Base-by-base conservation (phyloP, 2,888 invertebrate genomes). In the Synergus japonicus region DNA sequence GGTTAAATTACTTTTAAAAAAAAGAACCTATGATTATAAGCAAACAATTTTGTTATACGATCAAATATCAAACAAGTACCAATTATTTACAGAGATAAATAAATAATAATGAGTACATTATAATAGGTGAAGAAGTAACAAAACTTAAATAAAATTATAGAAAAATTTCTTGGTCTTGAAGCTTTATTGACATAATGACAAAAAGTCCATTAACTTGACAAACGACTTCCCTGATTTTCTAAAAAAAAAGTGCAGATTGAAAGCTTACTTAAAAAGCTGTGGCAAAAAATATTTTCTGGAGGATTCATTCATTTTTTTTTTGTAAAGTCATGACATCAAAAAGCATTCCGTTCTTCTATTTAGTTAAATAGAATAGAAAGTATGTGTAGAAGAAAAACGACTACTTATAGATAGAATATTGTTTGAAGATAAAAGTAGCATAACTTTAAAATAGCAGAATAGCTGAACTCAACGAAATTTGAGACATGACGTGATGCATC, bases 261-360 rank as follows among this genome's bases (percentile, higher is more conserved):
- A 58, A 18, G 9, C 58, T 58, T 18, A 1, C 18, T 18, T 10
- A 18, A 9, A 9, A 58, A 18, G 9, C 3, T 3, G 9, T 58
- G n/a, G 3, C 0, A 58, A 63, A 29, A 63, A 63, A 60, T 22
- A 60, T 63, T 12, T 63, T 2, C 18, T 18, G 18, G 9, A 18
- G 9, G 18, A 58, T 58, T 63, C 29, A 63, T 63, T 63, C 12
- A 63, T 63, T 5, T 63, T 29, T 63, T 63, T 63, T 63, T 63
- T 22, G 29, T 63, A 63, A 7, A 29, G 63, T 63, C 63, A 63
- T 63, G 22, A 63, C 12, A 63, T 63, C 4, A 63, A 63, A 63
- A 63, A 63, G 13, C 12, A 22, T 29, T 22, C 12, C 12, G 29
- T 10, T 63, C 13, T 12, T 22, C 5, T 63, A 13, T 63, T 18